Evolutionary conservation across 1,140 invertebrate species (phyloP), one percentile per base, ranked within the genome.

Genomic region (Magallana gigas): DNA sequence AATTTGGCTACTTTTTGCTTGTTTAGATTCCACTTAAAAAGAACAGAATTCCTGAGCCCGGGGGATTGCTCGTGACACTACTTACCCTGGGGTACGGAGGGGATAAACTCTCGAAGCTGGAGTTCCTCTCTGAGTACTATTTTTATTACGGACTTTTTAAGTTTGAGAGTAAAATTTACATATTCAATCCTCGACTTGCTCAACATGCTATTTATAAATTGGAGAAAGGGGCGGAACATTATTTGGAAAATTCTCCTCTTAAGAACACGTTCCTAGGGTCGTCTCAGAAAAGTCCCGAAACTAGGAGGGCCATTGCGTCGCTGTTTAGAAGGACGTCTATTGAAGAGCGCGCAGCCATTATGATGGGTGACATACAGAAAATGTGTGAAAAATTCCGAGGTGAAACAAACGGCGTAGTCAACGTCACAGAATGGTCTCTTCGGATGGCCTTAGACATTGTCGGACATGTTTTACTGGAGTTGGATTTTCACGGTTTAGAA

Each of bases 151-250:
- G 91, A 11, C 82, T 91, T 2, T 91, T 89, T 58, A 76, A 81
- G 8, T 89, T 84, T 87, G 90, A 91, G 9, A 82, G 84, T 8
- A 91, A 91, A 82, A 84, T 91, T n/a, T 92, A 92, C 59, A 87
- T 92, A n/a, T 88, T 91, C 58, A 87, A 92, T 23, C 85, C 85
- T 29, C 89, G 89, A 85, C 60, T 88, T n/a, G 88, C 90, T 59
- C 90, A 92, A 18, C 88, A 89, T 4, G 90, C 88, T 16, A 92
- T 92, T 6, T 88, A 92, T 80, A 92, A 91, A 58, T 76, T 91
- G 16, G 91, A 92, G n/a, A 92, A 92, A 82, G 91, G 91, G 1
- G 91, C 89, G 2, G 89, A 89, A 48, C 64, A 92, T 56, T 92
- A 92, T 64, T 64, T 92, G 57, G 85, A 90, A 9, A 85, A 92